Conservation (phyloP, 2,797 vertebrate species). For the Aphelocoma californica region DNA sequence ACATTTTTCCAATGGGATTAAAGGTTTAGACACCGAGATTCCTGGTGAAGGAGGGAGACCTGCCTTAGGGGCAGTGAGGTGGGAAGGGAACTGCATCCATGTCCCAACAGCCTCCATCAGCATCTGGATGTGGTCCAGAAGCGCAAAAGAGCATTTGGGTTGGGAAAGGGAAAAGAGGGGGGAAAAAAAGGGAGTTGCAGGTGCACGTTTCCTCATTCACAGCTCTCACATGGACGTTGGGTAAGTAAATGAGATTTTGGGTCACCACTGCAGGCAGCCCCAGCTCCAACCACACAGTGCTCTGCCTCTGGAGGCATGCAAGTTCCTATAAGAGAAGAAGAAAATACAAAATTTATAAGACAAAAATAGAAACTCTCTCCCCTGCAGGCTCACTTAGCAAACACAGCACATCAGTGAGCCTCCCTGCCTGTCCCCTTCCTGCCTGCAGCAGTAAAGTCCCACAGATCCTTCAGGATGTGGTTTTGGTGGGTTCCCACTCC, state of each 20-base stretch:
- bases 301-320: neutral
- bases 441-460: neutral
- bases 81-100: neutral
- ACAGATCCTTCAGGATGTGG: accelerated
- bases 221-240: neutral
- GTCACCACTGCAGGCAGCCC: neutral
- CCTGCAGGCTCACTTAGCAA: neutral
- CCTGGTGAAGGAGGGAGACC: neutral
- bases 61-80: neutral
- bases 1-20: neutral
- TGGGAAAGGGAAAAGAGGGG: neutral
- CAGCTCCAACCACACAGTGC: accelerated
- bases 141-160: neutral
- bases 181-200: accelerated
- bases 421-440: neutral
- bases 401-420: neutral
- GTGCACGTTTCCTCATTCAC: neutral
- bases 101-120: neutral
- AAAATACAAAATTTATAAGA: neutral
- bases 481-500: neutral
- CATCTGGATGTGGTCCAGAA: accelerated
- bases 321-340: neutral
- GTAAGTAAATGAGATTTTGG: neutral
- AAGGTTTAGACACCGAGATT: neutral
- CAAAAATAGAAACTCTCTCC: neutral